These are phyloP conservation scores for Epiblema foenella DNA, from an alignment of 2,888 invertebrate genomes.

Conservation along the genomic window DNA sequence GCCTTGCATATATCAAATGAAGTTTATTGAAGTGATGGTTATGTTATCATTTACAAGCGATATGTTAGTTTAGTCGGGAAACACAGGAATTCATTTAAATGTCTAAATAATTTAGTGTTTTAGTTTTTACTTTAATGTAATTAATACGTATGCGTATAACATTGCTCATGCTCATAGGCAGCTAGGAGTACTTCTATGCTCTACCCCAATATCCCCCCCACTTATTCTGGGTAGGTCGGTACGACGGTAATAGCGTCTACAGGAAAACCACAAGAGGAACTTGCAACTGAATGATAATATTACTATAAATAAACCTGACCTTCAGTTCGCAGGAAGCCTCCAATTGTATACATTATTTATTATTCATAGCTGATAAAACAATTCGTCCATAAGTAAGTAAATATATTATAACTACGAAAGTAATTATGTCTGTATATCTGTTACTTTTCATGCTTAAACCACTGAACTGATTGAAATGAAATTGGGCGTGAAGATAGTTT, in stretches of 20 bases:
- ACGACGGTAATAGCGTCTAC: not conserved
- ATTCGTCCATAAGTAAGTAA: no score
- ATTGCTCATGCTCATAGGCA: no score
- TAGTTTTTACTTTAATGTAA: no score
- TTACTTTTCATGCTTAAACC: no score
- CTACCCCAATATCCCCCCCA: no score
- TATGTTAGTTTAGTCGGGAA: not conserved
- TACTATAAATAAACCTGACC: conserved; percentile 6
- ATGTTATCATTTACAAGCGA: not conserved
- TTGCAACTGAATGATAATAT: not conserved
- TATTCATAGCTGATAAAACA: not conserved
- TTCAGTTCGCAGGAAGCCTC: not conserved
- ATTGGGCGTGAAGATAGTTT: no score
- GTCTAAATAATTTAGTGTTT: not conserved
- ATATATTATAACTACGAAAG: no score
- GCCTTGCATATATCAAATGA: not conserved
- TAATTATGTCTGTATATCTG: no score
- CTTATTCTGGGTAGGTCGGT: no score
- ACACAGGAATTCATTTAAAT: not conserved
- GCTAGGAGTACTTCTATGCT: no score
- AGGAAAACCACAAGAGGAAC: conserved; percentile 9
- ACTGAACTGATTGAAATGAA: no score
- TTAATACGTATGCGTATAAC: no score
- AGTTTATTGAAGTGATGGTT: not conserved
- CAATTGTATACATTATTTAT: not conserved